These are phyloP conservation scores for Channa argus DNA, from an alignment of 2,113 vertebrate genomes.

Conservation along the genomic window DNA sequence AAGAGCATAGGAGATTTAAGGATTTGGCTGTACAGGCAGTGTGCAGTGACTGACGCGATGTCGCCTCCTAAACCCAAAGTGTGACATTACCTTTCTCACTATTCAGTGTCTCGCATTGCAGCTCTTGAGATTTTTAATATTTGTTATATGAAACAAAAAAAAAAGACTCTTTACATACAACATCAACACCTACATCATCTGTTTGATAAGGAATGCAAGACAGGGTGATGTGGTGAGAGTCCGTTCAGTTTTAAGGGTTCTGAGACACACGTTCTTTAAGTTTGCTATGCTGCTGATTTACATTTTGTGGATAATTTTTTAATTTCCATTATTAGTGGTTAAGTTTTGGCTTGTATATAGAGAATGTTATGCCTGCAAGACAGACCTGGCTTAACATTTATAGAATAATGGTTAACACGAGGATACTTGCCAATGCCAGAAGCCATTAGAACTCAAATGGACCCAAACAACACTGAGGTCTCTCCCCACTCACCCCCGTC, in stretches of 20 bases:
- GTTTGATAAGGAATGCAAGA: constrained; percentile 46
- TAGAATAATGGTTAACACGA: not conserved
- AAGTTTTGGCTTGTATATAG: constrained; percentile 1
- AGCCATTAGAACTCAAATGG: not conserved
- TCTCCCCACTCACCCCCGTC: constrained; percentile 15
- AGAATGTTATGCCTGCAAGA: not conserved
- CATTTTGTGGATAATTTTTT: not conserved
- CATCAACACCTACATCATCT: constrained; percentile 52
- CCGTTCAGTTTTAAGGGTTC: constrained; percentile 21
- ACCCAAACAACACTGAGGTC: constrained; percentile 14
- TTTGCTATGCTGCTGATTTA: constrained; percentile 11
- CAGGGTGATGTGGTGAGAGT: constrained; percentile 16
- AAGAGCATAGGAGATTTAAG: constrained; percentile 38
- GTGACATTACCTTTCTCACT: constrained; percentile 57
- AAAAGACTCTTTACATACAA: constrained; percentile 41
- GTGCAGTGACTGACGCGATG: constrained; percentile 53
- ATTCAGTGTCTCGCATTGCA: constrained; percentile 48
- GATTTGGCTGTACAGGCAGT: constrained; percentile 44
- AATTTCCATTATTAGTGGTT: not conserved
- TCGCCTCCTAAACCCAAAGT: constrained; percentile 71
- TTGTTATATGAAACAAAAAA: constrained; percentile 17
- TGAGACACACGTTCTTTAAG: not conserved
- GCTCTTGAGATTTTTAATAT: constrained; percentile 53
- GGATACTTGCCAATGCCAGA: not conserved
- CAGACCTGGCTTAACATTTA: not conserved